Evolutionary conservation across 2,888 invertebrate species (phyloP).

Genomic region (Coleophora flavipennella): DNA sequence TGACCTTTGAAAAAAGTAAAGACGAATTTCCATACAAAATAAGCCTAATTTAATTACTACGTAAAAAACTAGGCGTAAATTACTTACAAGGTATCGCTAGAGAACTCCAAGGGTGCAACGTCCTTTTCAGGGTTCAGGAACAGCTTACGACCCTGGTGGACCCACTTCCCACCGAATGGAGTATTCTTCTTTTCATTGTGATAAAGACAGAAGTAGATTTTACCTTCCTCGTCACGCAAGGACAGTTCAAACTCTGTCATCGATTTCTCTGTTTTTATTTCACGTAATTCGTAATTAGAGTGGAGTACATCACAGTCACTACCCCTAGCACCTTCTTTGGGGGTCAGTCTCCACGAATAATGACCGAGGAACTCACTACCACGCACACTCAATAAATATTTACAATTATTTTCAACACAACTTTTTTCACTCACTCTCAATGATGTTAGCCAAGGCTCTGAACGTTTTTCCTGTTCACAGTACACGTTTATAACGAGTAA

Average conservation of each 20-base stretch:
- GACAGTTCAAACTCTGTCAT: conserved; percentile 36
- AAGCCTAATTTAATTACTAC: background rate
- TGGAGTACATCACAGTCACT: conserved; percentile 43
- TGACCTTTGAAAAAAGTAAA: too few species aligned
- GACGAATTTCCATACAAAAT: too few species aligned
- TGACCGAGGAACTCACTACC: conserved; percentile 58
- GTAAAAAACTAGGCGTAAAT: background rate
- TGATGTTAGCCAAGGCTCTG: conserved; percentile 41
- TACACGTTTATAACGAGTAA: conserved; percentile 40
- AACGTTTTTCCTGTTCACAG: conserved; percentile 23
- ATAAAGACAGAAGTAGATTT: conserved; percentile 50
- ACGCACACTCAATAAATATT: conserved; percentile 57
- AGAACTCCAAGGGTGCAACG: background rate
- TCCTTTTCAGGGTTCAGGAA: conserved; percentile 43
- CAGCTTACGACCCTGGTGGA: conserved; percentile 64
- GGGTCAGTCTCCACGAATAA: conserved; percentile 56
- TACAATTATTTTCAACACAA: conserved; percentile 46
- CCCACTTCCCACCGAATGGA: conserved; percentile 52
- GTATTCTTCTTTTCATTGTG: conserved; percentile 30
- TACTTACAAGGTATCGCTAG: background rate
- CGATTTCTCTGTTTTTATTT: conserved; percentile 41
- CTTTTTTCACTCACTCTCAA: conserved; percentile 33
- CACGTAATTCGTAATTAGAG: conserved; percentile 52
- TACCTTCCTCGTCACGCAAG: conserved; percentile 33
- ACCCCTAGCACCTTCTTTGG: conserved; percentile 36